phyloP scores from a whole-genome alignment of 2,797 vertebrate species.

The Xenopus petersii region DNA sequence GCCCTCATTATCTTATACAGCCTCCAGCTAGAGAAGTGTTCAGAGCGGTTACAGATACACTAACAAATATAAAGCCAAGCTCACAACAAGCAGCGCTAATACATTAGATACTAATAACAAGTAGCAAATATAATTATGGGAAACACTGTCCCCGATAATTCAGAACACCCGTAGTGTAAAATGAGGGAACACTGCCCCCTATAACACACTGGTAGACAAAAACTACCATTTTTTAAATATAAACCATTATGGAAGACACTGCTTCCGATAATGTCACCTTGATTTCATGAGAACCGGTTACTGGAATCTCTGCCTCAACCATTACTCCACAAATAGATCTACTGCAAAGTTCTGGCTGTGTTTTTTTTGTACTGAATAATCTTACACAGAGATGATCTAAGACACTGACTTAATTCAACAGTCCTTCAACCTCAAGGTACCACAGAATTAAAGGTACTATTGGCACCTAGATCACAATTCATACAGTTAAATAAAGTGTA shows the following conservation, averaged over 20 bases:
- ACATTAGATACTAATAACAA: conserved; percentile 70
- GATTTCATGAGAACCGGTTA: conserved; percentile 64
- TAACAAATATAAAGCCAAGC: neutral
- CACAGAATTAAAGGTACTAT: too few species aligned
- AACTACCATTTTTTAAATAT: conserved; percentile 83
- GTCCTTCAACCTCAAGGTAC: too few species aligned
- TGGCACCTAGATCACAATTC: too few species aligned
- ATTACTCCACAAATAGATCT: too few species aligned
- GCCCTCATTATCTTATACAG: too few species aligned
- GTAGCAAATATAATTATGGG: conserved; percentile 84
- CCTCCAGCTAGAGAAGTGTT: neutral
- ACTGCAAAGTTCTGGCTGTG: too few species aligned
- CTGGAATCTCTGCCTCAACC: conserved; percentile 66
- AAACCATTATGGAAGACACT: conserved; percentile 96
- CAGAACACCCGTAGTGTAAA: conserved; percentile 93
- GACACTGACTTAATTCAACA: too few species aligned
- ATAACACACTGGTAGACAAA: conserved; percentile 98
- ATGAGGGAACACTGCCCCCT: conserved; percentile 98
- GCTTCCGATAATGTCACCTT: conserved; percentile 91
- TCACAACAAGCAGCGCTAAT: conserved; percentile 53
- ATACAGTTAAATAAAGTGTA: too few species aligned
- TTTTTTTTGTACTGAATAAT: too few species aligned
- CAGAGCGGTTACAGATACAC: neutral
- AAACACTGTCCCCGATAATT: conserved; percentile 98
- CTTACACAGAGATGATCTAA: too few species aligned